These are phyloP conservation scores for Eufriesea mexicana DNA, from an alignment of 1,140 invertebrate genomes.

Conservation along the genomic window DNA sequence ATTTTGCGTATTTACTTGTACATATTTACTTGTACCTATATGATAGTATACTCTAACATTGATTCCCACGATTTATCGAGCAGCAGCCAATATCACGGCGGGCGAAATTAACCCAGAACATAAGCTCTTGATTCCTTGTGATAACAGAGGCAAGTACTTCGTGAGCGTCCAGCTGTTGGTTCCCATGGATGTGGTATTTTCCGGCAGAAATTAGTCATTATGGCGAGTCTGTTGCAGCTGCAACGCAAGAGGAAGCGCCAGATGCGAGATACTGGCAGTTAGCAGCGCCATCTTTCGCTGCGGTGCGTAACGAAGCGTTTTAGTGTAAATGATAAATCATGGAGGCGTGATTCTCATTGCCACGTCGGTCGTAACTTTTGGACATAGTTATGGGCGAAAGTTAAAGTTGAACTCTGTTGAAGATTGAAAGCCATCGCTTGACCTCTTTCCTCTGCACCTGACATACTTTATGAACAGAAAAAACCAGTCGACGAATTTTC, in stretches of 20 bases:
- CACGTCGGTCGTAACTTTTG: not conserved
- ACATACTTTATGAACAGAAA: constrained; percentile 25
- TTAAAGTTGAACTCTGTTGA: constrained; percentile 44
- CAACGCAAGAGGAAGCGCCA: too few relatives aligned
- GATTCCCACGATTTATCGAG: not conserved
- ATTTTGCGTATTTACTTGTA: too few relatives aligned
- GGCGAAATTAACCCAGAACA: not conserved
- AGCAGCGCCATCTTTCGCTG: not conserved
- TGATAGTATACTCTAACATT: not conserved
- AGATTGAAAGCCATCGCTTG: constrained; percentile 27
- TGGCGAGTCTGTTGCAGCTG: not conserved
- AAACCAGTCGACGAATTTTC: constrained; percentile 27
- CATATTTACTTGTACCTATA: too few relatives aligned
- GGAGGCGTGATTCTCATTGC: too few relatives aligned
- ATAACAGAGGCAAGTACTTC: not conserved
- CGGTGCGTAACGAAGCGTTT: not conserved
- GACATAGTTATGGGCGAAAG: not conserved
- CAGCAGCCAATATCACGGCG: not conserved
- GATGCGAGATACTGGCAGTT: not conserved
- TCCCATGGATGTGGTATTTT: constrained; percentile 14
- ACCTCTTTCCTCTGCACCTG: not conserved
- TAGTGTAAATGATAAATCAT: not conserved
- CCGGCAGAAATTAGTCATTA: not conserved
- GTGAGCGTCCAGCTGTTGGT: not conserved
- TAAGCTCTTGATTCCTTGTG: constrained; percentile 20